Percentiles rank a stretch among this genome's conserved stretches.
phyloP scores from a whole-genome alignment of 2,797 vertebrate genomes.

The Clamator glandarius region DNA sequence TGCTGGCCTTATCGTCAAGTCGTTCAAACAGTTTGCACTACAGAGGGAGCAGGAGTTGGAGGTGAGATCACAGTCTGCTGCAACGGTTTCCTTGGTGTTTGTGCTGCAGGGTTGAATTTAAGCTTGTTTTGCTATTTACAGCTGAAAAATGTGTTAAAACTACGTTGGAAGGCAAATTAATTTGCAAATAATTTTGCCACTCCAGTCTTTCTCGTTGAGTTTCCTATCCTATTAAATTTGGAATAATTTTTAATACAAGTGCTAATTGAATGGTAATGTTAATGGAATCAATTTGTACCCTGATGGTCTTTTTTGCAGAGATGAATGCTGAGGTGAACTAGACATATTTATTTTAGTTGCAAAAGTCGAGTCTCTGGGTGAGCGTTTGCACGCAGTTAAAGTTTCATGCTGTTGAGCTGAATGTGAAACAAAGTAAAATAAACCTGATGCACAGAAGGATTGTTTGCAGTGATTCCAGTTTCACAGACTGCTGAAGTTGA shows the following conservation, averaged over 20 bases:
- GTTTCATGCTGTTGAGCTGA: neutral
- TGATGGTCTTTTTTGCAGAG: slow-evolving; percentile 1
- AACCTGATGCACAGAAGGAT: neutral
- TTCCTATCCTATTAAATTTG: neutral
- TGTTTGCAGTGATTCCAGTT: neutral
- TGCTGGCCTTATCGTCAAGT: slow-evolving; percentile 96
- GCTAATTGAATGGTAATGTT: slow-evolving; percentile 32
- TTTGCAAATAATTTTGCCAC: neutral
- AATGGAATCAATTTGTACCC: neutral
- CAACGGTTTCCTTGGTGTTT: neutral
- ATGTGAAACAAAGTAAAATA: neutral
- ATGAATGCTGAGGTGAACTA: neutral
- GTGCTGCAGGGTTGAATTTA: neutral
- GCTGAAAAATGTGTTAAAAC: neutral
- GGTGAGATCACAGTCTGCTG: slow-evolving; percentile 75
- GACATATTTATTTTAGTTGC: neutral
- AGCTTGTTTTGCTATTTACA: neutral
- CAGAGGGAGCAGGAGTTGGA: slow-evolving; percentile 97
- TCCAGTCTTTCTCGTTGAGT: neutral
- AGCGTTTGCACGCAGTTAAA: neutral
- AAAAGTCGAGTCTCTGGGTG: neutral
- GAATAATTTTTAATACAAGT: slow-evolving; percentile 9
- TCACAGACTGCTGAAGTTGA: neutral
- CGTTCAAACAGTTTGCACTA: slow-evolving; percentile 96
- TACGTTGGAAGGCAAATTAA: neutral